Percentiles rank a stretch among this genome's conserved stretches.
Conservation (phyloP, 2,113 vertebrate species). For the Micromys minutus region DNA sequence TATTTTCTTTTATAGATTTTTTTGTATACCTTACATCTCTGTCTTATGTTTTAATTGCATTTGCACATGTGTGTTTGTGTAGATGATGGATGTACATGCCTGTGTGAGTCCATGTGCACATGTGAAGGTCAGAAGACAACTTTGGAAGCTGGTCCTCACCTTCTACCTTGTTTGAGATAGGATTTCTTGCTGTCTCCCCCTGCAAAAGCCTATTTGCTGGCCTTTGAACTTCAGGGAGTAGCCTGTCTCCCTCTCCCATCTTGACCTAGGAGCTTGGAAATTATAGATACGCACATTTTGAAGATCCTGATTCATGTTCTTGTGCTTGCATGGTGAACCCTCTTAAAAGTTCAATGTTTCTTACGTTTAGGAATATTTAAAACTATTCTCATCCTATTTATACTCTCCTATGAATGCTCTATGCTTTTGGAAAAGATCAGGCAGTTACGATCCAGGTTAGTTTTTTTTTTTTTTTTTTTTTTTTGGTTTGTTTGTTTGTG, state of each 20-base stretch:
- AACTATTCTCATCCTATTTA: background rate
- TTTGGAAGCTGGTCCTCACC: background rate
- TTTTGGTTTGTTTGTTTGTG: too few relatives aligned
- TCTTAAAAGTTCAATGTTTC: background rate
- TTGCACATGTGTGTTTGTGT: background rate
- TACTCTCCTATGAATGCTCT: background rate
- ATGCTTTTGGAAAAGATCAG: slow-evolving; percentile 11
- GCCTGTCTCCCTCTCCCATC: background rate
- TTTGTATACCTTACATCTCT: background rate
- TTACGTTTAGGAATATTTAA: slow-evolving; percentile 29
- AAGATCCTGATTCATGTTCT: background rate
- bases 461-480: background rate
- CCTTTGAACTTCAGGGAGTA: background rate
- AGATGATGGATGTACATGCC: background rate
- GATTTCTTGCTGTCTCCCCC: background rate
- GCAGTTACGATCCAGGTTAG: background rate
- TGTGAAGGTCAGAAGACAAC: background rate
- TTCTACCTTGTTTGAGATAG: background rate
- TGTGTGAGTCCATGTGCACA: background rate
- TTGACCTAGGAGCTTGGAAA: background rate
- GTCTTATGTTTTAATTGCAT: background rate
- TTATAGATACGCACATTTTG: background rate
- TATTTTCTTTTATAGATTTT: background rate
- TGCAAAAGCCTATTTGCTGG: background rate
- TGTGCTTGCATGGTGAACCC: background rate